Base-by-base conservation (phyloP, 2,888 invertebrate genomes). In the Agrochola litura region DNA sequence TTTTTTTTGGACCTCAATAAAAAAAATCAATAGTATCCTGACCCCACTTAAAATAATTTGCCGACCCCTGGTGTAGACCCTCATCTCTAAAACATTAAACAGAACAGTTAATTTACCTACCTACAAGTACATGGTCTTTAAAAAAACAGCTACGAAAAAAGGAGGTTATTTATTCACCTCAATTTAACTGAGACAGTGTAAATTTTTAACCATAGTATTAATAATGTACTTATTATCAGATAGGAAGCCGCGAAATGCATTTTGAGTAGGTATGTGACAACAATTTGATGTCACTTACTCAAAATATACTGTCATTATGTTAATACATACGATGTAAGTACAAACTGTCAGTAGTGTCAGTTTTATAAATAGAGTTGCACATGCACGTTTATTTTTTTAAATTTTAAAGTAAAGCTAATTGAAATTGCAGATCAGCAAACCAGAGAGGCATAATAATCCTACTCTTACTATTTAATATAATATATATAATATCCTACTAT, bases 231-330 rank as follows among this genome's bases (percentile, higher is more conserved):
- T 16, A 75, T 8, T 56, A 73, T 37, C 75, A 46, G 73, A 75
- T 75, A 56, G 3, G 69, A 56, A 56, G 16, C 61, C 52, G 54
- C 43, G 43, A 77, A 77, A 1, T 67, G 30, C 22, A 67, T 67
- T 52, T 67, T 67, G 30, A 52, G 22, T n/a, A n/a, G n/a, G n/a
- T 67, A 54, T 16, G 52, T 54, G 22, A 22, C 30, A 52, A 52
- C 2, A 52, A 52, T 22, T 78, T 54, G 22, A 63, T 49, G 61
- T 19, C 37, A 46, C 58, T 52, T 65, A 60, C 16, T 58, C 41
- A 68, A 41, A 30, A 68, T 56, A 78, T 22, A 63, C 22, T 30
- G 25, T 61, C 14, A 78, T 77, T 77, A 78, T 54, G 61, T 8
- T 78, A 78, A 67, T 61, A 43, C 4, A 10, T 22, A 19, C 61